A percentile compares a stretch with the other conserved stretches of the same genome.
Conservation (phyloP, 2,797 vertebrate species). For the Hoplostethus mediterraneus region DNA sequence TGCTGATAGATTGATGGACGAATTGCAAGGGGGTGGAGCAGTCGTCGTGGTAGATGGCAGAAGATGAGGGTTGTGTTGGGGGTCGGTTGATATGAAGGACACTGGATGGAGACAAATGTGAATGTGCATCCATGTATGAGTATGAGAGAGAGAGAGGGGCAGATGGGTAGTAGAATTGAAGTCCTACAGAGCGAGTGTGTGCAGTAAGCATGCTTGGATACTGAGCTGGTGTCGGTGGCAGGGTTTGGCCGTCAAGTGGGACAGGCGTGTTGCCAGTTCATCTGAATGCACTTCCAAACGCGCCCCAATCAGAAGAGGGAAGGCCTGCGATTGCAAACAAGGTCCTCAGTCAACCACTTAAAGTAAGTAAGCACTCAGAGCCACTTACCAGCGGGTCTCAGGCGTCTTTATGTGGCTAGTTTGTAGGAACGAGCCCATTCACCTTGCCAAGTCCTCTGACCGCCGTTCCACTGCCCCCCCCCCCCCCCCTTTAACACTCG, state of each 20-base stretch:
- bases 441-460: constrained; percentile 55
- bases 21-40: constrained; percentile 9
- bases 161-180: neutral
- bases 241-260: too few relatives aligned
- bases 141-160: neutral
- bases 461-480: constrained; percentile 2
- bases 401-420: constrained; percentile 19
- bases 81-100: constrained; percentile 29
- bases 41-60: constrained; percentile 44
- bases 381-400: neutral
- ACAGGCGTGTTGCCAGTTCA: too few relatives aligned
- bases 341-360: constrained; percentile 1
- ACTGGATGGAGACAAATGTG: constrained; percentile 27
- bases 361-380: constrained; percentile 8
- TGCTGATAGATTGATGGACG: constrained; percentile 36
- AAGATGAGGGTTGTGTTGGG: constrained; percentile 1
- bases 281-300: too few relatives aligned
- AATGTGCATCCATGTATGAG: neutral
- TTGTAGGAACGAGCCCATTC: constrained; percentile 33
- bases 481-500: constrained; percentile 17
- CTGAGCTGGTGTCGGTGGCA: too few relatives aligned
- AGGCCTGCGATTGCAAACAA: neutral
- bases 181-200: neutral
- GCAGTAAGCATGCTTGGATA: neutral
- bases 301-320: neutral